phyloP scores from a whole-genome alignment of 2,888 invertebrate species.

The Ramazzottius varieornatus region DNA sequence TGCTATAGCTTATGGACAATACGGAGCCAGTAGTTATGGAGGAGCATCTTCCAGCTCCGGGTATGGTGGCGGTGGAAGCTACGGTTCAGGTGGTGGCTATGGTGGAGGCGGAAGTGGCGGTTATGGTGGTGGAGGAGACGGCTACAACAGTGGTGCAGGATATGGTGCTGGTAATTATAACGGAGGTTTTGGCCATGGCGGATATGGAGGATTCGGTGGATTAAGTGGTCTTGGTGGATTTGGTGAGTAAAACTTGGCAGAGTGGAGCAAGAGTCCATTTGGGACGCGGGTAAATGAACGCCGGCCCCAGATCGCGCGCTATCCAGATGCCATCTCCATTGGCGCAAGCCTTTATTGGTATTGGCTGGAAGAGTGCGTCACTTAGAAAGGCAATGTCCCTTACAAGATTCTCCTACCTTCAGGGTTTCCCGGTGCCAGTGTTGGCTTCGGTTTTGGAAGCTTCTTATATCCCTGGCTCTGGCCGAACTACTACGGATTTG shows the following conservation, averaged over 20 bases:
- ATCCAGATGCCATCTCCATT: no score
- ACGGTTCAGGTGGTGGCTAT: background rate
- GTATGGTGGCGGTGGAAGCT: background rate
- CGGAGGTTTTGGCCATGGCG: background rate
- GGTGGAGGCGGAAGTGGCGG: background rate
- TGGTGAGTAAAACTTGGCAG: background rate
- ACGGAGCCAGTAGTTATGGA: background rate
- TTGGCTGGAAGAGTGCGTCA: no score
- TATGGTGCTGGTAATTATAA: background rate
- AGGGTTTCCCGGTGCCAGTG: background rate
- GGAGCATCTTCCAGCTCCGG: background rate
- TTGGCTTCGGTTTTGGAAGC: background rate
- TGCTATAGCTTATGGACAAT: no score
- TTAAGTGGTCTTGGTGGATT: background rate
- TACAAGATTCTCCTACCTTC: background rate
- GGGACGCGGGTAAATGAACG: no score
- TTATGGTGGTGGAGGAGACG: background rate
- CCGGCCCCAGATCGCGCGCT: no score
- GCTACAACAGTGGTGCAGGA: background rate
- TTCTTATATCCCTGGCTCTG: background rate
- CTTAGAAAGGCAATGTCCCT: no score
- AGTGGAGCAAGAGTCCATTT: no score
- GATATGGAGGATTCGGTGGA: background rate
- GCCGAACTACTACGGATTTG: slow-evolving; percentile 1
- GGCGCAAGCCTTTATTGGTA: no score